A percentile compares a stretch with the other conserved stretches of the same genome.
These are phyloP conservation scores for Peromyscus polionotus DNA, from an alignment of 2,113 vertebrate genomes.

Conservation along the genomic window DNA sequence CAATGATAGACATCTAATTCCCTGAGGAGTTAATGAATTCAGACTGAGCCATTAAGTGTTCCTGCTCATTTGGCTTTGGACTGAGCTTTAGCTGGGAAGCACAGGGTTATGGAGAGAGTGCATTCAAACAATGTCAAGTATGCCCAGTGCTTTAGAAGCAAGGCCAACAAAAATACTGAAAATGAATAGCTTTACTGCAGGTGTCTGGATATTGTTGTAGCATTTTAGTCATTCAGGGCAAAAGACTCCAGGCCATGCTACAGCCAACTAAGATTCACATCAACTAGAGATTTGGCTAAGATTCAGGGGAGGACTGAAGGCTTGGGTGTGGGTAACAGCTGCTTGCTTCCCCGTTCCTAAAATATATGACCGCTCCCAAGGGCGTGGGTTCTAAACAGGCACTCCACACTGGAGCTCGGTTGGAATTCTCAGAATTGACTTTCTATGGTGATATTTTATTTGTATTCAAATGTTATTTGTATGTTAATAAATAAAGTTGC, in stretches of 20 bases:
- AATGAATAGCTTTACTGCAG: not conserved
- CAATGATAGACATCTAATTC: not conserved
- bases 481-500: too few relatives aligned
- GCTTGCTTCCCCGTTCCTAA: not conserved
- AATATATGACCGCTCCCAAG: not conserved
- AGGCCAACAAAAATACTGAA: constrained; percentile 19
- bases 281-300: not conserved
- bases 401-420: not conserved
- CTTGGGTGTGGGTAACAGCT: not conserved
- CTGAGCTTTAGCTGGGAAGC: not conserved
- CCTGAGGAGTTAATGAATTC: constrained; percentile 58
- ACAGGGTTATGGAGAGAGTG: not conserved
- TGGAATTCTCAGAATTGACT: not conserved
- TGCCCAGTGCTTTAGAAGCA: constrained; percentile 7
- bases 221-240: not conserved
- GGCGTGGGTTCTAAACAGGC: not conserved
- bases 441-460: too few relatives aligned
- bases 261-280: not conserved
- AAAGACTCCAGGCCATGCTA: not conserved
- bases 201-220: not conserved
- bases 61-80: constrained; percentile 39
- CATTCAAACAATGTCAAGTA: constrained; percentile 28
- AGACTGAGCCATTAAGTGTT: constrained; percentile 25
- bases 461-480: too few relatives aligned
- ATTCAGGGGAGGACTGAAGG: not conserved